Evolutionary conservation across 2,113 vertebrate species (phyloP).

Genomic region (Salvelinus alpinus): DNA sequence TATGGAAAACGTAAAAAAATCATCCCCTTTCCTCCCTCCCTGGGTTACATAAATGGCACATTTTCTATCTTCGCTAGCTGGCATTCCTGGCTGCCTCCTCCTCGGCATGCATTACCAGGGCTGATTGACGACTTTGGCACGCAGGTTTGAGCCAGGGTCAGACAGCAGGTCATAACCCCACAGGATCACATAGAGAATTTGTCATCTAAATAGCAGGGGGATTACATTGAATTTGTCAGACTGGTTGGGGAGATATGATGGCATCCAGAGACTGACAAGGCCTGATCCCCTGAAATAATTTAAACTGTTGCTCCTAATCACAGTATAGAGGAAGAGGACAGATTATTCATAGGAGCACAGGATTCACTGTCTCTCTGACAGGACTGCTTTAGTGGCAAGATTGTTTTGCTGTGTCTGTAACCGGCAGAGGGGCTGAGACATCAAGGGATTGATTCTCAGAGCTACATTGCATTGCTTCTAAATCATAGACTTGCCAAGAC

Average conservation of each 20-base stretch:
- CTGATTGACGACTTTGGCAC: constrained; percentile 70
- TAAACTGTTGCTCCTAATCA: constrained; percentile 57
- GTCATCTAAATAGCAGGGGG: constrained; percentile 66
- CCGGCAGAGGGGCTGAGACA: constrained; percentile 22
- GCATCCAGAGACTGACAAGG: constrained; percentile 66
- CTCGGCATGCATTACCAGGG: constrained; percentile 36
- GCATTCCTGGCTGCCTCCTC: constrained; percentile 39
- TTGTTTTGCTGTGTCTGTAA: constrained; percentile 23
- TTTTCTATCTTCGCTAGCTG: constrained; percentile 46
- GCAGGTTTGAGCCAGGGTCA: constrained; percentile 49
- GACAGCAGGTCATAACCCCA: constrained; percentile 52
- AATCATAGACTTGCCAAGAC: constrained; percentile 30
- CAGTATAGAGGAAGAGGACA: constrained; percentile 45
- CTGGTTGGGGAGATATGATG: constrained; percentile 44
- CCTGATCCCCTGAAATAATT: constrained; percentile 59
- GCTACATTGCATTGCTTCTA: constrained; percentile 50
- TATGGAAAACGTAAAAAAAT: constrained; percentile 21
- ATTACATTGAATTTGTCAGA: constrained; percentile 70
- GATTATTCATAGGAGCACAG: constrained; percentile 38
- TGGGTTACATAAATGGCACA: constrained; percentile 45
- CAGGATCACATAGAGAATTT: constrained; percentile 62
- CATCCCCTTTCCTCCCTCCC: constrained; percentile 6
- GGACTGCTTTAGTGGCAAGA: constrained; percentile 14
- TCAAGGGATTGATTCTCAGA: constrained; percentile 25
- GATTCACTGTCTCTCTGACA: constrained; percentile 37